Evolutionary conservation across 2,797 vertebrate genomes (phyloP), one percentile per base, ranked within the genome.

Genomic region (Clarias laeviceps): DNA sequence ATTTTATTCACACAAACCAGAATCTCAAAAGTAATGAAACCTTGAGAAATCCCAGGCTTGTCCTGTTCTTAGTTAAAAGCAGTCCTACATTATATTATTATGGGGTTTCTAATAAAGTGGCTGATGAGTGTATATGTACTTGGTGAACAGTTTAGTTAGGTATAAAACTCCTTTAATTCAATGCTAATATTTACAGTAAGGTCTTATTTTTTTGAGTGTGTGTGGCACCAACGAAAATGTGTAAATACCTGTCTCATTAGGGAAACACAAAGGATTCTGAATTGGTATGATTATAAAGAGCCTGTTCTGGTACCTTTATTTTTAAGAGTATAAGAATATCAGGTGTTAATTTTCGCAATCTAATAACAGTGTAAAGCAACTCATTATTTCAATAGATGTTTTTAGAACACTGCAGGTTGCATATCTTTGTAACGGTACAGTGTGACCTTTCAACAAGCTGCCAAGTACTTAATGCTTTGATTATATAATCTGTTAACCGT

Each of bases 291-390:
- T 45, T 54, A 1, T 29, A 11, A 74, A 29, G 17, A 29, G 20
- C 8, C 73, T 76, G 50, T 32, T 76, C 73, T 76, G n/a, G 17
- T 50, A 76, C 45, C 73, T 57, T 76, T 76, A 76, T 76, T 76
- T 76, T 54, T 56, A 74, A 73, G 69, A 24, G 12, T 50, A 40
- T 72, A 27, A 50, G 17, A 73, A 32, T n/a, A 76, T n/a, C 50
- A 77, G 73, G 14, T 57, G 6, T 57, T 54, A 20, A 76, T 57
- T 27, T 76, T 50, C 32, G 9, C 73, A 76, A 5, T 76, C 50
- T 29, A 29, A 50, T 72, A 72, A 11, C n/a, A 22, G 17, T 61
- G 56, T 34, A 24, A 78, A 62, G 12, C 20, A 37, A 40, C 14
- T 15, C 11, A 62, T n/a, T 79, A 79, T 40, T 61, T 17, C 32